Evolutionary conservation across 2,113 vertebrate species (phyloP), one percentile per base, ranked within the genome.

Genomic region (Myocastor coypus): DNA sequence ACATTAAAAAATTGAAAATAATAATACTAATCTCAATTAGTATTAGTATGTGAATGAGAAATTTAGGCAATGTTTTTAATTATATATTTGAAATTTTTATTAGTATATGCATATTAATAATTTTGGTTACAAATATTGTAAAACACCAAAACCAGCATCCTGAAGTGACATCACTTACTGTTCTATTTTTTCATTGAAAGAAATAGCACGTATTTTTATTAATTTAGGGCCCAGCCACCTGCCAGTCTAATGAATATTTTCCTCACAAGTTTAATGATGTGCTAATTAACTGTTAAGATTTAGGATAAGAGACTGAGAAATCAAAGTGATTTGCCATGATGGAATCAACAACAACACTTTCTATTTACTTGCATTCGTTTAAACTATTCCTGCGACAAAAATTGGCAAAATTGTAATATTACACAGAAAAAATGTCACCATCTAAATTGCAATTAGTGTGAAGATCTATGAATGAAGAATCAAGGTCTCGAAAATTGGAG

Each of bases 251-350:
- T 95, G 64, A 94, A 87, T 8, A 66, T 92, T 12, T 61, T 84
- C n/a, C 96, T 97, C 68, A 46, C 34, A 96, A 94, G 42, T 93
- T 92, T 91, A 14, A 22, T 82, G 13, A 64, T 94, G 57, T 96
- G 88, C n/a, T 95, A 96, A 98, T 93, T 86, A 87, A 83, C 73
- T 87, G 94, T 78, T 97, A 96, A 95, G 95, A 87, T 37, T 90
- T 61, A 69, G 20, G 1, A 1, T 52, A 95, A 30, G 30, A 77
- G 13, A 34, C 37, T 66, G 85, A 96, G 34, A 40, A 97, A 57
- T 92, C 28, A 82, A 97, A 96, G 97, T 55, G 46, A 40, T 96
- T 83, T 89, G 50, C 28, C 22, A 85, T n/a, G 1, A 19, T 83
- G 3, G 4, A 42, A 63, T 82, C 85, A 87, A 30, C 78, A 0